Conservation (phyloP, 2,113 vertebrate species). For the Kryptolebias marmoratus region DNA sequence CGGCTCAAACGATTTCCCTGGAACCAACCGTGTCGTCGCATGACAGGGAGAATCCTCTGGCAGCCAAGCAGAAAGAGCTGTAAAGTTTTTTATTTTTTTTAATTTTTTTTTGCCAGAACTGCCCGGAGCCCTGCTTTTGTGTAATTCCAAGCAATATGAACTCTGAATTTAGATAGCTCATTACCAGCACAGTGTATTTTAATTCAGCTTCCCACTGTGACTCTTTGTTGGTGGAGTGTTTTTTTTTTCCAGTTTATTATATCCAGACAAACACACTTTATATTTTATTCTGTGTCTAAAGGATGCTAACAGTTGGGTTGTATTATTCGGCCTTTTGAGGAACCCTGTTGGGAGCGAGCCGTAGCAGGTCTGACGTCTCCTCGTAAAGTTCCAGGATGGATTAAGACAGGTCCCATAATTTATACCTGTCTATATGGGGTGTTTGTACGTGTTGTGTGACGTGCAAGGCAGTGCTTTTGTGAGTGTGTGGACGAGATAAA, state of each 20-base stretch:
- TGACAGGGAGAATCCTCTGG: constrained; percentile 59
- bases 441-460: constrained; percentile 10
- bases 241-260: constrained; percentile 51
- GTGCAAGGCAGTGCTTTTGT: constrained; percentile 1
- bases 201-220: constrained; percentile 67
- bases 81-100: constrained; percentile 34
- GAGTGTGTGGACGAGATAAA: constrained; percentile 26
- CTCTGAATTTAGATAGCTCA: constrained; percentile 80
- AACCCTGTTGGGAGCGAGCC: constrained; percentile 4
- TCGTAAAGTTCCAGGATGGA: constrained; percentile 41
- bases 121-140: constrained; percentile 64
- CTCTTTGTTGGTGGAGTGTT: constrained; percentile 68
- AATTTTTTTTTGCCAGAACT: constrained; percentile 34
- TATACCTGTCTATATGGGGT: constrained; percentile 21
- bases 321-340: constrained; percentile 26
- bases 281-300: constrained; percentile 25
- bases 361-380: neutral
- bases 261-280: constrained; percentile 62
- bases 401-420: constrained; percentile 35
- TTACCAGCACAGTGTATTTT: constrained; percentile 66
- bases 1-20: constrained; percentile 60
- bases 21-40: constrained; percentile 49
- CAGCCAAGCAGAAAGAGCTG: constrained; percentile 57
- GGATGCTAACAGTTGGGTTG: constrained; percentile 26
- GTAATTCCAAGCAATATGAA: constrained; percentile 76